phyloP scores from a whole-genome alignment of 1,140 invertebrate species.

The Drosophila micromelanica region DNA sequence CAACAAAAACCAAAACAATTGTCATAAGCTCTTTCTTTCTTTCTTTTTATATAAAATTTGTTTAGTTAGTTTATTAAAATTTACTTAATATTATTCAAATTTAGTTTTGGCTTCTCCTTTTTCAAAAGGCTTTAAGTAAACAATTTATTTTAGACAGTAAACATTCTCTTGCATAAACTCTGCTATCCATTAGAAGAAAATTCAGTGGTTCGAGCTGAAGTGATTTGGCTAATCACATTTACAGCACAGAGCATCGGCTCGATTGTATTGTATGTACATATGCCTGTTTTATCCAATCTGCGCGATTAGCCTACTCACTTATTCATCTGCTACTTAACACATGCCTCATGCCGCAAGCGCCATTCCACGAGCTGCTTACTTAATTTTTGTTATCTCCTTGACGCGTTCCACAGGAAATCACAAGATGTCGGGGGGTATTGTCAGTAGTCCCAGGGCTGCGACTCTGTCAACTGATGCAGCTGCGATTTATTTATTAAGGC shows the following conservation, averaged over 20 bases:
- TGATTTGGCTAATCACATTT: conserved; percentile 21
- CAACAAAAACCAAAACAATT: too few relatives aligned
- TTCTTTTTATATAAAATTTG: too few relatives aligned
- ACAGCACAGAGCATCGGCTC: conserved; percentile 2
- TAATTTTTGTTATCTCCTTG: conserved; percentile 66
- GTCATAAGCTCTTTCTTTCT: too few relatives aligned
- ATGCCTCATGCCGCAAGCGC: conserved; percentile 18
- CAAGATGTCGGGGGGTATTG: conserved; percentile 64
- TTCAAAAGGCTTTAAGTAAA: too few relatives aligned
- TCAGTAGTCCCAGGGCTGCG: conserved; percentile 47
- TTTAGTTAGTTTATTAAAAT: too few relatives aligned
- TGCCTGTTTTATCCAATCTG: conserved; percentile 41
- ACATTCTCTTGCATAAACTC: neutral
- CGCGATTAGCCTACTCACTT: conserved; percentile 46
- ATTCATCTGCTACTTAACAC: conserved; percentile 46
- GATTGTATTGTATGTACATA: conserved; percentile 14
- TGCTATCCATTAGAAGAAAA: neutral
- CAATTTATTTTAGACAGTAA: neutral
- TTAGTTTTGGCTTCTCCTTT: too few relatives aligned
- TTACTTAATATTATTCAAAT: too few relatives aligned
- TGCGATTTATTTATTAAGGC: conserved; percentile 78
- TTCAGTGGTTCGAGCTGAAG: conserved; percentile 10
- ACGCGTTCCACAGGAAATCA: conserved; percentile 70
- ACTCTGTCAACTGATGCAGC: conserved; percentile 62
- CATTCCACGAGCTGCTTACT: conserved; percentile 26